Conservation (phyloP, 1,140 invertebrate species). For the Penaeus indicus region DNA sequence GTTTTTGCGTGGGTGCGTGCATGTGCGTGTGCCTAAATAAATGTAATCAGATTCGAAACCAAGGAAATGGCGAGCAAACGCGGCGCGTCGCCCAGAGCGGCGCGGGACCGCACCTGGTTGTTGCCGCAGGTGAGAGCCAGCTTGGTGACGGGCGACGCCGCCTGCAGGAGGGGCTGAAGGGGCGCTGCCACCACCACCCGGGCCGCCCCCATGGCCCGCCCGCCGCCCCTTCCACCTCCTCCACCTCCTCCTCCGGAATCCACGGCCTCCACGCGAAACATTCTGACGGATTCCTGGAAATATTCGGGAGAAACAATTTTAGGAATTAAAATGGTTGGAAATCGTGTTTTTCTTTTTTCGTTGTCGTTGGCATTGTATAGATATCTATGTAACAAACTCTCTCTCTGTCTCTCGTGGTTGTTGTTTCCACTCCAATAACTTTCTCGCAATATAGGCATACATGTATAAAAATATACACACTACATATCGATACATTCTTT, state of each 20-base stretch:
- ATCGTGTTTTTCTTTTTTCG: background rate
- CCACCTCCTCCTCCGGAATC: constrained; percentile 21
- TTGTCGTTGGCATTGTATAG: no score
- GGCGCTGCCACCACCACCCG: constrained; percentile 40
- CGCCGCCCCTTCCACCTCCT: background rate
- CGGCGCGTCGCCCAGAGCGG: no score
- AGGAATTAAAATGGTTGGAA: background rate
- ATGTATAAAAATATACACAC: background rate
- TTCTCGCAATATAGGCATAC: background rate
- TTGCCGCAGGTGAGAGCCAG: constrained; percentile 34
- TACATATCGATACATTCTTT: background rate
- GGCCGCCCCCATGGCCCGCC: background rate
- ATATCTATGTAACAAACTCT: no score
- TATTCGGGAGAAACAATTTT: background rate
- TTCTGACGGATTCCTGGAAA: background rate
- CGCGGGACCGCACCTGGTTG: constrained; percentile 11
- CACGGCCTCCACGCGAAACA: constrained; percentile 6
- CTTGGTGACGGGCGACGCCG: constrained; percentile 40
- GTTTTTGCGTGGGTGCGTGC: no score
- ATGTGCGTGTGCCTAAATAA: no score
- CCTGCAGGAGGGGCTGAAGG: constrained; percentile 29
- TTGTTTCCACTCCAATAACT: background rate
- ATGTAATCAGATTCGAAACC: background rate
- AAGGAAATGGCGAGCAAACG: background rate
- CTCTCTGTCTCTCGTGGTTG: no score